Conservation (phyloP, 2,888 invertebrate genomes). For the Lypha dubia region DNA sequence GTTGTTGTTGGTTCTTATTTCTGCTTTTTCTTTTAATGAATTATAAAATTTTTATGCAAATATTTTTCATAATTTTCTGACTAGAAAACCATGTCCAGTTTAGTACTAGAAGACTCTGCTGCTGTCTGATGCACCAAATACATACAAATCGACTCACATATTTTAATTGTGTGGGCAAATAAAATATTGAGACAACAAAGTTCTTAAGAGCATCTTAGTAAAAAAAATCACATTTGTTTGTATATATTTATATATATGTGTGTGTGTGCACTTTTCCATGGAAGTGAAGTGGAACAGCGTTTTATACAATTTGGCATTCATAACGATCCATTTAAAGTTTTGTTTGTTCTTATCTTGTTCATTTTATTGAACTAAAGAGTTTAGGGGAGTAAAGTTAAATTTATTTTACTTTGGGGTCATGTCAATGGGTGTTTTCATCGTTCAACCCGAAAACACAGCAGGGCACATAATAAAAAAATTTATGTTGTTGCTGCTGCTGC, state of each 20-base stretch:
- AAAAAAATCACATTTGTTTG: too few relatives aligned
- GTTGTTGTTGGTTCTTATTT: constrained; percentile 19
- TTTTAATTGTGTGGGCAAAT: constrained; percentile 59
- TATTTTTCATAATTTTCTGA: constrained; percentile 29
- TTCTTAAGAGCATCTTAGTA: constrained; percentile 53
- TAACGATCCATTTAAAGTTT: constrained; percentile 18
- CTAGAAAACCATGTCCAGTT: constrained; percentile 52
- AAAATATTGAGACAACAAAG: constrained; percentile 56
- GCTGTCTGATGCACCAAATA: constrained; percentile 16
- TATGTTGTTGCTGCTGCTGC: constrained; percentile 5
- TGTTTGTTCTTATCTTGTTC: neutral
- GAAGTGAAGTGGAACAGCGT: neutral
- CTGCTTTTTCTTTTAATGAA: constrained; percentile 38
- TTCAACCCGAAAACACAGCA: constrained; percentile 34
- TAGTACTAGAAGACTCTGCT: neutral
- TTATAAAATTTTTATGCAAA: constrained; percentile 58
- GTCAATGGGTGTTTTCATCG: constrained; percentile 56
- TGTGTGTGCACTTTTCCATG: neutral
- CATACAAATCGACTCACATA: constrained; percentile 6
- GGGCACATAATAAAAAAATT: constrained; percentile 19
- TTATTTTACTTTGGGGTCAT: constrained; percentile 43
- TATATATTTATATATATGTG: too few relatives aligned
- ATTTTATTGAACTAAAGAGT: constrained; percentile 3
- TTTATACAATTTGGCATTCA: constrained; percentile 2
- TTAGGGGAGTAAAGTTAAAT: constrained; percentile 12